These are phyloP conservation scores for Tetragonisca angustula DNA, from an alignment of 2,888 invertebrate genomes.

Conservation along the genomic window DNA sequence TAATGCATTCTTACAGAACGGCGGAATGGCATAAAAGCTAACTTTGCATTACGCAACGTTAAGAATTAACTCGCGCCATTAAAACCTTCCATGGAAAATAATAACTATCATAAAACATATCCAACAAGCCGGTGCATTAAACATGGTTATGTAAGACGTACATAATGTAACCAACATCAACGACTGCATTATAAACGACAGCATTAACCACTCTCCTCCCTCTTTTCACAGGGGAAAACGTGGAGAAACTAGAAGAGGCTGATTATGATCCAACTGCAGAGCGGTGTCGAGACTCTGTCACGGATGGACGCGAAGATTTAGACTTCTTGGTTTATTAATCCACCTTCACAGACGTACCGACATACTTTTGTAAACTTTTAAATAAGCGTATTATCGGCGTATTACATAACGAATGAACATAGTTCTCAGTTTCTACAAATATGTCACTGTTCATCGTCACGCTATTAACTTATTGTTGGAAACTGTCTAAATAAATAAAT, in stretches of 20 bases:
- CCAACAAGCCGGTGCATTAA: background rate
- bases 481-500: no score
- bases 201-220: background rate
- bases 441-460: no score
- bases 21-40: background rate
- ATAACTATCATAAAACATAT: constrained; percentile 1
- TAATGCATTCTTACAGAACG: background rate
- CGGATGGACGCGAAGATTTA: no score
- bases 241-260: background rate
- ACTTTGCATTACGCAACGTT: background rate
- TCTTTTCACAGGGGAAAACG: background rate
- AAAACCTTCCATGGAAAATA: background rate
- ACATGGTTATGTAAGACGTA: constrained; percentile 10
- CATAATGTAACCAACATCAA: constrained; percentile 6
- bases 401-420: no score
- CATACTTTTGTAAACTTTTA: no score
- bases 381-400: no score
- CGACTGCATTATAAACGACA: constrained; percentile 2
- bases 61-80: background rate
- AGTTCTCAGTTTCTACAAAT: no score
- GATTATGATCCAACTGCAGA: background rate
- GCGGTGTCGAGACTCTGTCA: no score
- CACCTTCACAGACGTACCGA: no score
- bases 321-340: no score
- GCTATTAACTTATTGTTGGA: no score